These are phyloP conservation scores for Rallus crepitans DNA, from an alignment of 2,797 vertebrate genomes.

Conservation along the genomic window DNA sequence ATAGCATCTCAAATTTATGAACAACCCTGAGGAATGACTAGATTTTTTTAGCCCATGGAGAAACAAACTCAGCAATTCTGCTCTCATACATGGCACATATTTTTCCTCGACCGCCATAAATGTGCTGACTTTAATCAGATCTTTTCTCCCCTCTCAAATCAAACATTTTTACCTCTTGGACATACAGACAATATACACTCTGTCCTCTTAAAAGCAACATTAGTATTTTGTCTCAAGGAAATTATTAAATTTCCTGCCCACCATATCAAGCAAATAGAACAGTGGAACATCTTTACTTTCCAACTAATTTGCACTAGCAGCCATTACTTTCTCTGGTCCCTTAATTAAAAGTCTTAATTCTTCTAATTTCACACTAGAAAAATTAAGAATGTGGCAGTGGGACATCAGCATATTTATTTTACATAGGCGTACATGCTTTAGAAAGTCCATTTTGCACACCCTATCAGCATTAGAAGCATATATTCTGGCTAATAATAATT, in stretches of 20 bases:
- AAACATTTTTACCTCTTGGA: slow-evolving; percentile 12
- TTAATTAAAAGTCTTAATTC: slow-evolving; percentile 70
- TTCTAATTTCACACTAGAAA: slow-evolving; percentile 63
- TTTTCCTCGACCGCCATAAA: neutral
- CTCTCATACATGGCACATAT: neutral
- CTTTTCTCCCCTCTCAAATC: neutral
- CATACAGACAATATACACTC: neutral
- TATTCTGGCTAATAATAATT: neutral
- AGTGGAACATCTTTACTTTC: slow-evolving; percentile 40
- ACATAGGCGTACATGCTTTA: slow-evolving; percentile 39
- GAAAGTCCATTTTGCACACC: slow-evolving; percentile 61
- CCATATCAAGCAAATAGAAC: slow-evolving; percentile 57
- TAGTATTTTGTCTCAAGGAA: slow-evolving; percentile 23
- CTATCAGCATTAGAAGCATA: neutral
- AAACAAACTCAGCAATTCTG: neutral
- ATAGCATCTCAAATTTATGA: neutral
- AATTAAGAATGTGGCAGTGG: slow-evolving; percentile 20
- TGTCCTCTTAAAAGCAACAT: neutral
- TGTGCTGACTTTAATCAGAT: neutral
- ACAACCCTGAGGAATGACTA: neutral
- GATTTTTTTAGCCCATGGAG: neutral
- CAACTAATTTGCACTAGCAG: slow-evolving; percentile 70
- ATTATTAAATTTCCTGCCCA: slow-evolving; percentile 64
- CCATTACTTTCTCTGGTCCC: slow-evolving; percentile 53
- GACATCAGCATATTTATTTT: slow-evolving; percentile 58